Evolutionary conservation across 2,888 invertebrate genomes (phyloP), one percentile per base, ranked within the genome.

Genomic region (Polia nebulosa): DNA sequence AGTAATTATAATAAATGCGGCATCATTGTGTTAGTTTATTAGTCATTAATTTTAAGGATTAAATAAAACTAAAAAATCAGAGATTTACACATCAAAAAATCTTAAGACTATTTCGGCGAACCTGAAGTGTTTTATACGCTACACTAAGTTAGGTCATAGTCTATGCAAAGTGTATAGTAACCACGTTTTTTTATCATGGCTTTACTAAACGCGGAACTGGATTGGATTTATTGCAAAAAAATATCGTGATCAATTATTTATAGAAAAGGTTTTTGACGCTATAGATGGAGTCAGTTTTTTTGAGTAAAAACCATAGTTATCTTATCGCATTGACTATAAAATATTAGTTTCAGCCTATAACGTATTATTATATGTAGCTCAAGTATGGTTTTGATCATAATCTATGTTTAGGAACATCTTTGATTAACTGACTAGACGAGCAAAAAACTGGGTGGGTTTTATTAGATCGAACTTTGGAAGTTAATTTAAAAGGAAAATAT

Each of bases 211-310:
- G 72, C 90, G 91, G 90, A 92, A 90, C 88, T 88, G 66, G 78
- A 78, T 83, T 82, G 60, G 61, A 72, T 78, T 80, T 66, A 65
- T 27, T 62, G 79, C 82, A 87, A 89, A 91, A 74, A 90, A 91
- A 89, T 83, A 85, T 86, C 89, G 88, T 89, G 89, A 91, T 86
- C 87, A 86, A 87, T 88, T 88, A 89, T 88, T 87, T 84, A 85
- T 86, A 85, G 83, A 82, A 84, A 85, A 83, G 76, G 79, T 82
- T 78, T 84, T 76, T 71, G 75, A 80, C 73, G 70, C 59, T 77
- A 77, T 76, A 73, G 73, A 66, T 83, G 79, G 68, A 79, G 62
- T 76, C 49, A 58, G 69, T 75, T 76, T 77, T 75, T 80, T 61
- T 71, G 34, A 8, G 55, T 62, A 80, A 83, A 79, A 80, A 75